phyloP scores from a whole-genome alignment of 2,113 vertebrate species.

The Argyrosomus japonicus region DNA sequence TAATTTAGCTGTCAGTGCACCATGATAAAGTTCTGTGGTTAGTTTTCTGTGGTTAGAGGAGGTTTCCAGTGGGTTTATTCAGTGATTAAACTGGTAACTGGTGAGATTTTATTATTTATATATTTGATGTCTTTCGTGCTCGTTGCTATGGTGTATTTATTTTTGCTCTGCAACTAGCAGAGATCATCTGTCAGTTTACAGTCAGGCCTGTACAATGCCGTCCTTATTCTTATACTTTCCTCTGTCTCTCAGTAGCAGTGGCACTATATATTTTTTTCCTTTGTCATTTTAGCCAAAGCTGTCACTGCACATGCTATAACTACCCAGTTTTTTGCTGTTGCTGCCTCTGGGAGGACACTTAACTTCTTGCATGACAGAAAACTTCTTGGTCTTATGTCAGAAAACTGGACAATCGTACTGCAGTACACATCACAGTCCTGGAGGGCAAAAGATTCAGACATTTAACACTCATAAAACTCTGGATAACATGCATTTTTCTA shows the following conservation, averaged over 20 bases:
- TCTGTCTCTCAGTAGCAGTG: neutral
- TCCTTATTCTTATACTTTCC: neutral
- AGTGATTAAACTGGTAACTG: neutral
- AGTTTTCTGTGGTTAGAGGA: neutral
- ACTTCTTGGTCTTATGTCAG: neutral
- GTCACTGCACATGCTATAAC: conserved; percentile 14
- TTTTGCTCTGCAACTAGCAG: neutral
- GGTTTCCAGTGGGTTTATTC: neutral
- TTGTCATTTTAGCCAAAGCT: neutral
- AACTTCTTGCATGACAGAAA: neutral
- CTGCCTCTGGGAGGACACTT: neutral
- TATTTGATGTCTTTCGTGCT: neutral
- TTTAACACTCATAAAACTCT: neutral
- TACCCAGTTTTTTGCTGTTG: neutral
- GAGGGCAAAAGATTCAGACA: neutral
- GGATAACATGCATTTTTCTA: neutral
- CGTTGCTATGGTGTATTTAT: conserved; percentile 12
- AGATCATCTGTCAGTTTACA: neutral
- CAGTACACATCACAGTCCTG: neutral
- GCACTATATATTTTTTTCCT: neutral
- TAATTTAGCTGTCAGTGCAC: neutral
- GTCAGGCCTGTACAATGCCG: neutral
- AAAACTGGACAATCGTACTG: neutral
- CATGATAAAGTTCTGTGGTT: neutral
- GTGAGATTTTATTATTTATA: neutral